These are phyloP conservation scores for Taurulus bubalis DNA, from an alignment of 2,113 vertebrate genomes.

Conservation along the genomic window DNA sequence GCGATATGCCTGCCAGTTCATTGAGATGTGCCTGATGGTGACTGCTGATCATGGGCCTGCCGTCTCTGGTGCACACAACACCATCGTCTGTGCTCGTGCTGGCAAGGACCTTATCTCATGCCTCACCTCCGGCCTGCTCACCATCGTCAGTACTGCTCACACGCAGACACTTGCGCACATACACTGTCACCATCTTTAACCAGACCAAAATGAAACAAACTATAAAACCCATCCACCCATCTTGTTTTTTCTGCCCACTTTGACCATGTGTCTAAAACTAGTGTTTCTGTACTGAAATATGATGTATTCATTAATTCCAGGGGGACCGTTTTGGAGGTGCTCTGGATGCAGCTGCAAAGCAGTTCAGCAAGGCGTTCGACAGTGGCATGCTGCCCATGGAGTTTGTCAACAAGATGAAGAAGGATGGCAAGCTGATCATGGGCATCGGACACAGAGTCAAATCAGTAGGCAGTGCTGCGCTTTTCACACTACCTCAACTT, in stretches of 20 bases:
- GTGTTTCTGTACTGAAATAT: background rate
- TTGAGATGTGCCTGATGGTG: constrained; percentile 99
- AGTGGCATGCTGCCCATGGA: constrained; percentile 98
- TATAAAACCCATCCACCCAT: background rate
- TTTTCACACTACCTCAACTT: background rate
- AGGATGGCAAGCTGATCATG: constrained; percentile 98
- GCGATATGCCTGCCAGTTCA: constrained; percentile 95
- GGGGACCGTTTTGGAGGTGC: constrained; percentile 97
- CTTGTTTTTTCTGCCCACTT: background rate
- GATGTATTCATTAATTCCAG: constrained; percentile 72
- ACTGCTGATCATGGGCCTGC: constrained; percentile 97
- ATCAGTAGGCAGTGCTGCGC: constrained; percentile 84
- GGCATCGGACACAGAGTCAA: constrained; percentile 98
- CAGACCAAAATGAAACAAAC: background rate
- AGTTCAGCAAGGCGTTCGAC: constrained; percentile 99
- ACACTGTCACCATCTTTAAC: background rate
- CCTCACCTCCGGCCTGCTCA: constrained; percentile 96
- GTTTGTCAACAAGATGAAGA: constrained; percentile 99
- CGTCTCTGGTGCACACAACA: constrained; percentile 97
- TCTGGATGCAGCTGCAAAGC: constrained; percentile 95
- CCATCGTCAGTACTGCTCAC: constrained; percentile 88
- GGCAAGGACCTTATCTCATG: constrained; percentile 98
- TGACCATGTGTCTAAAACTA: background rate
- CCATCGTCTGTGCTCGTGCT: constrained; percentile 96
- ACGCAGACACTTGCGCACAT: background rate